These are phyloP conservation scores for Steatocranus sp. DNA, from an alignment of 2,797 vertebrate species.

Conservation along the genomic window DNA sequence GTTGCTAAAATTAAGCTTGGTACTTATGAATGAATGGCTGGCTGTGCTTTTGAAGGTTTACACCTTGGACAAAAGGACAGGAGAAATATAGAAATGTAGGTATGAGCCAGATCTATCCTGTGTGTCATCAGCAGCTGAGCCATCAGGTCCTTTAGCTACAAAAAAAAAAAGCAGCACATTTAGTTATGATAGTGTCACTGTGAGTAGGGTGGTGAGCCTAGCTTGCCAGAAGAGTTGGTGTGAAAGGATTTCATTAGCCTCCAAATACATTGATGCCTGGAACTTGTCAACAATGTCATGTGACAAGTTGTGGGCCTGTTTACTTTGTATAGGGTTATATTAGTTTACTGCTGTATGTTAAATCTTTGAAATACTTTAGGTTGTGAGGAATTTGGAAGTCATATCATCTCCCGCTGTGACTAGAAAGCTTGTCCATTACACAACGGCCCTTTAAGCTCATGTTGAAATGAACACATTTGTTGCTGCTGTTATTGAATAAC, in stretches of 20 bases:
- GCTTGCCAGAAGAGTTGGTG: neutral
- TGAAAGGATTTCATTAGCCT: neutral
- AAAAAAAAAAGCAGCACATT: slow-evolving; percentile 13
- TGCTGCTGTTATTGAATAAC: neutral
- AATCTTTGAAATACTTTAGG: neutral
- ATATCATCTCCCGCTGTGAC: neutral
- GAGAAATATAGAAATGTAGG: neutral
- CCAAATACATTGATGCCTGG: neutral
- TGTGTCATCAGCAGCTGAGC: neutral
- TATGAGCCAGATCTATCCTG: neutral
- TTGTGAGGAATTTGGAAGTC: neutral
- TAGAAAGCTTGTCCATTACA: neutral
- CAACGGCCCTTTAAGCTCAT: neutral
- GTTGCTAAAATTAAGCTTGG: neutral
- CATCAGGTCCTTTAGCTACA: neutral
- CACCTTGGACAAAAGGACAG: neutral
- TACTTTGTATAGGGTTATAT: neutral
- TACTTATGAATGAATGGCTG: neutral
- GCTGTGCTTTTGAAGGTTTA: neutral
- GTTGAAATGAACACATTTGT: neutral
- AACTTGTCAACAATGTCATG: slow-evolving; percentile 32
- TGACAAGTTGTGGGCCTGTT: slow-evolving; percentile 1
- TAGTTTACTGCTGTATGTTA: neutral
- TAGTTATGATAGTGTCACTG: slow-evolving; percentile 1
- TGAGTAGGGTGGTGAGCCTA: neutral